A percentile compares a stretch with the other conserved stretches of the same genome.
These are phyloP conservation scores for Cotesia vestalis DNA, from an alignment of 1,140 invertebrate genomes.

Conservation along the genomic window DNA sequence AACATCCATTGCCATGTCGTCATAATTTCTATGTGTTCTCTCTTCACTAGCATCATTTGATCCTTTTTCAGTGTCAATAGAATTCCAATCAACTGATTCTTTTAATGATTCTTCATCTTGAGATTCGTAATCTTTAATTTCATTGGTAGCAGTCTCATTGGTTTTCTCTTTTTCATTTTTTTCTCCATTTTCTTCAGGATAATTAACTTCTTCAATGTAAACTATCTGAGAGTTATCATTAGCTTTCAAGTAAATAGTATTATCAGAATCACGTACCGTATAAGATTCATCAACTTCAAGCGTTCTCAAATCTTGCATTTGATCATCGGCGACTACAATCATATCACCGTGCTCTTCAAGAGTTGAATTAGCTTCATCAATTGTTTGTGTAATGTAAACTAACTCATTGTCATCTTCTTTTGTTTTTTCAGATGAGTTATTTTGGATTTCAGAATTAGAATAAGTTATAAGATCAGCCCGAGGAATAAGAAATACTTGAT, in stretches of 20 bases:
- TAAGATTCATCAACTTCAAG: slow-evolving; percentile 22
- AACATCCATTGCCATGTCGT: slow-evolving; percentile 26
- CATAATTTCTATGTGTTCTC: neutral
- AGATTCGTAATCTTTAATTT: neutral
- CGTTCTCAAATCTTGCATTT: slow-evolving; percentile 1
- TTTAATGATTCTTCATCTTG: neutral
- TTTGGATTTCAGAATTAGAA: slow-evolving; percentile 25
- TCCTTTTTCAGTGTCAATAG: slow-evolving; percentile 1
- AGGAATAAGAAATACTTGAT: slow-evolving; percentile 45
- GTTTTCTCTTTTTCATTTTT: neutral
- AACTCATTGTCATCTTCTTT: slow-evolving; percentile 7
- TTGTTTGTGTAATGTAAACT: slow-evolving; percentile 20
- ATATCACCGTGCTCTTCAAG: slow-evolving; percentile 22
- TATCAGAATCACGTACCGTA: slow-evolving; percentile 8
- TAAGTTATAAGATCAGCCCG: slow-evolving; percentile 37
- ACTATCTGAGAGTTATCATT: slow-evolving; percentile 25
- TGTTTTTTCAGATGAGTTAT: neutral
- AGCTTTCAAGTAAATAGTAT: slow-evolving; percentile 25
- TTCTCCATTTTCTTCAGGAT: slow-evolving; percentile 23
- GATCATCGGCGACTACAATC: slow-evolving; percentile 10
- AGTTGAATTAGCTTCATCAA: neutral
- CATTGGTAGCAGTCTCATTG: neutral
- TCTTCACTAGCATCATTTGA: neutral
- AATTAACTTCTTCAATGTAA: slow-evolving; percentile 35
- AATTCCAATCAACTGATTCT: slow-evolving; percentile 4